Evolutionary conservation across 2,797 vertebrate species (phyloP).

Genomic region (Cynopterus sphinx): DNA sequence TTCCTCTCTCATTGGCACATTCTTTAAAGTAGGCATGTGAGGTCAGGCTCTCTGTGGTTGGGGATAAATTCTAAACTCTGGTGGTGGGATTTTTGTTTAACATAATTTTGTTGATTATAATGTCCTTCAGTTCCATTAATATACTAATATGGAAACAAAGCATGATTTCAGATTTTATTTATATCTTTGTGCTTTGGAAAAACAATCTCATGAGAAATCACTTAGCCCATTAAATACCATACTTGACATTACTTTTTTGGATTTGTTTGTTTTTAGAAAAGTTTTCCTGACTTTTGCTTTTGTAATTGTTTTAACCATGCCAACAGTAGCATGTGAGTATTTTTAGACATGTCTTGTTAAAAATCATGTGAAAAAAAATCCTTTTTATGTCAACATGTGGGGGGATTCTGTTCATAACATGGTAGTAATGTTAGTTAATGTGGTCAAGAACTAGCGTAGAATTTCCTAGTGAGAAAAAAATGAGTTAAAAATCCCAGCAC

Average conservation of each 20-base stretch:
- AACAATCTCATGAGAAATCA: slow-evolving; percentile 69
- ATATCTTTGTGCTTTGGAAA: slow-evolving; percentile 67
- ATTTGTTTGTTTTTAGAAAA: slow-evolving; percentile 69
- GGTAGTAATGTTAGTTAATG: neutral
- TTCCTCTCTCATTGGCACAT: neutral
- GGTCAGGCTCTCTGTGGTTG: neutral
- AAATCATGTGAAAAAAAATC: slow-evolving; percentile 6
- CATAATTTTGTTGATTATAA: slow-evolving; percentile 18
- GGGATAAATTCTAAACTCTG: neutral
- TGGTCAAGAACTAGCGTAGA: neutral
- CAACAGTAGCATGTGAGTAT: neutral
- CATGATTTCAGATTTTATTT: slow-evolving; percentile 74
- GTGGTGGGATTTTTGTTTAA: neutral
- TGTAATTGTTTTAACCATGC: slow-evolving; percentile 10
- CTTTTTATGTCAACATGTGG: neutral
- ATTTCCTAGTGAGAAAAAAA: neutral
- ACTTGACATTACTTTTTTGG: slow-evolving; percentile 61
- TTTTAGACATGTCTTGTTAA: slow-evolving; percentile 28
- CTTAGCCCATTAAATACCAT: slow-evolving; percentile 51
- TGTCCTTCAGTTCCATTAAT: neutral
- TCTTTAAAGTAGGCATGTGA: neutral
- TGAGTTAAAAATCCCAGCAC: neutral
- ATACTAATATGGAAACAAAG: slow-evolving; percentile 59
- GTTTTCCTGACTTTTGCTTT: slow-evolving; percentile 45
- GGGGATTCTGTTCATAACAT: neutral